Percentiles rank a stretch among this genome's conserved stretches.
Evolutionary conservation across 2,888 invertebrate species (phyloP).

Genomic region (Philopedon plagiatum): DNA sequence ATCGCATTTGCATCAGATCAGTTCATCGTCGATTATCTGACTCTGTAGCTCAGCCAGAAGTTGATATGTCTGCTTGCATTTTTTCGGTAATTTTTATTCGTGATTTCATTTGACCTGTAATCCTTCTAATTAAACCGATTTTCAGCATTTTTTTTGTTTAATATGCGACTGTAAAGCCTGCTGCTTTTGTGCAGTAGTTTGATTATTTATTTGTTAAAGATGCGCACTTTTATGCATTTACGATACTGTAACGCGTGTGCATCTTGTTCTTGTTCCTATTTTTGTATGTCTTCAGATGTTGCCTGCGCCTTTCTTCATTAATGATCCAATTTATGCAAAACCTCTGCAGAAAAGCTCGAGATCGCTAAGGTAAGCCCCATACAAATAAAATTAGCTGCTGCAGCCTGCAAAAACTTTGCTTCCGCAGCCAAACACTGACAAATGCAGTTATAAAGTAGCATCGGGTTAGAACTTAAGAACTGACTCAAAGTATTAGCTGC

Average conservation of each 20-base stretch:
- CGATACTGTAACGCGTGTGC: slow-evolving; percentile 89
- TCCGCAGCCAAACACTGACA: slow-evolving; percentile 84
- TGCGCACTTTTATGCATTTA: slow-evolving; percentile 85
- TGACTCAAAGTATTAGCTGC: slow-evolving; percentile 83
- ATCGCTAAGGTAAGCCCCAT: slow-evolving; percentile 62
- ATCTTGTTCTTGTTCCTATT: slow-evolving; percentile 87
- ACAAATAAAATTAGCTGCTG: slow-evolving; percentile 60
- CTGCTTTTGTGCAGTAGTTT: slow-evolving; percentile 75
- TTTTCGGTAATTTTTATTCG: slow-evolving; percentile 81
- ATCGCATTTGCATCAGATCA: slow-evolving; percentile 94
- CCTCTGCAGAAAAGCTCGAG: slow-evolving; percentile 68
- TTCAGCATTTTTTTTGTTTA: slow-evolving; percentile 83
- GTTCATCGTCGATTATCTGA: slow-evolving; percentile 88
- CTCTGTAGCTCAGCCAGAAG: slow-evolving; percentile 81
- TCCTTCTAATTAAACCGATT: slow-evolving; percentile 77
- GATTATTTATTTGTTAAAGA: slow-evolving; percentile 75
- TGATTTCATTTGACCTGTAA: slow-evolving; percentile 74
- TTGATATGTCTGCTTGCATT: slow-evolving; percentile 82
- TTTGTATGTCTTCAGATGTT: slow-evolving; percentile 80
- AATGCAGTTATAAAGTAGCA: slow-evolving; percentile 82
- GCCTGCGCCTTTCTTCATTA: slow-evolving; percentile 78
- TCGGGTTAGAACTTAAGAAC: slow-evolving; percentile 81
- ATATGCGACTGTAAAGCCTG: slow-evolving; percentile 76
- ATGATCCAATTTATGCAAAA: slow-evolving; percentile 78
- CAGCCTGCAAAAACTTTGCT: slow-evolving; percentile 77